Conservation (phyloP, 2,113 vertebrate species). For the Alectura lathami region DNA sequence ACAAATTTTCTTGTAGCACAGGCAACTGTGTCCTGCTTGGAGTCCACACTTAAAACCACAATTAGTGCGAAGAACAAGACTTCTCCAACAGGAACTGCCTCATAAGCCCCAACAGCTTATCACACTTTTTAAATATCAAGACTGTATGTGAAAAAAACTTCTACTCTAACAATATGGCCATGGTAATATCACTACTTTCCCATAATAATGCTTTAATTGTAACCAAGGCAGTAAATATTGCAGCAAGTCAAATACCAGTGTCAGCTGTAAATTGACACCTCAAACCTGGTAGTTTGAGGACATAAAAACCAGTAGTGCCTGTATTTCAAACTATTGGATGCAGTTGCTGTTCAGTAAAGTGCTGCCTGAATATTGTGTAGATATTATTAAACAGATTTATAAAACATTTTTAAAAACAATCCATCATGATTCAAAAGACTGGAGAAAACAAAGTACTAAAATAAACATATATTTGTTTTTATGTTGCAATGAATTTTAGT, state of each 20-base stretch:
- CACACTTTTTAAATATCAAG: not conserved
- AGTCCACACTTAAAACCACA: not conserved
- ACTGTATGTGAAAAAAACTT: not conserved
- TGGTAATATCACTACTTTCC: not conserved
- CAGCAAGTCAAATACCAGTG: slow-evolving; percentile 14
- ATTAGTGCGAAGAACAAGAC: not conserved
- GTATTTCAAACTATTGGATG: slow-evolving; percentile 40
- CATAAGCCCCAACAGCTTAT: not conserved
- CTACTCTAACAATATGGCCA: not conserved
- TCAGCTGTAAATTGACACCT: slow-evolving; percentile 60
- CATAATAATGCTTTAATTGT: slow-evolving; percentile 42
- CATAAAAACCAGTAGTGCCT: slow-evolving; percentile 40
- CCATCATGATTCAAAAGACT: slow-evolving; percentile 17
- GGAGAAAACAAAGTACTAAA: slow-evolving; percentile 49
- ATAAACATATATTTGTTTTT: slow-evolving; percentile 65
- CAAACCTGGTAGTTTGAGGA: slow-evolving; percentile 35
- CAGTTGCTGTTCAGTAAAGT: slow-evolving; percentile 47
- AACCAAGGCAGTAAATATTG: slow-evolving; percentile 62
- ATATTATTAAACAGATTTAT: slow-evolving; percentile 63
- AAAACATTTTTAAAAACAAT: slow-evolving; percentile 46
- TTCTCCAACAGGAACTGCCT: not conserved
- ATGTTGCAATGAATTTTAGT: slow-evolving; percentile 44
- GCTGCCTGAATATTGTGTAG: slow-evolving; percentile 12
- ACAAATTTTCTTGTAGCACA: not conserved
- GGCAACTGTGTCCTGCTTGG: not conserved